phyloP scores from a whole-genome alignment of 2,113 vertebrate genomes.

The Bujurquina vittata region DNA sequence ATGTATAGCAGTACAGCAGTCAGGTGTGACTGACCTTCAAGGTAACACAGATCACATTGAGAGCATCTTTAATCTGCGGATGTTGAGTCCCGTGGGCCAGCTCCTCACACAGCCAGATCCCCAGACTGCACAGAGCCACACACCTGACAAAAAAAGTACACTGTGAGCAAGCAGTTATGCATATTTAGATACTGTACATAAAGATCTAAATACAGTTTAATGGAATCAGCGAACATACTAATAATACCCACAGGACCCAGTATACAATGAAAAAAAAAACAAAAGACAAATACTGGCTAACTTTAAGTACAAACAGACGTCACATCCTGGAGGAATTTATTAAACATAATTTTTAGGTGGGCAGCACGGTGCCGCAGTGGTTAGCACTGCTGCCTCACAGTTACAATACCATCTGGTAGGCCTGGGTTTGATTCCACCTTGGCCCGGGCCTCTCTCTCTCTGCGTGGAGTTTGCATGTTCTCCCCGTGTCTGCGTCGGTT shows the following conservation, averaged over 20 bases:
- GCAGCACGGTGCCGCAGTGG: too few relatives aligned
- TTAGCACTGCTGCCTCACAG: too few relatives aligned
- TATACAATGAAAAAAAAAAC: neutral
- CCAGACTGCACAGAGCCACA: slow-evolving; percentile 97
- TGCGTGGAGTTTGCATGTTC: too few relatives aligned
- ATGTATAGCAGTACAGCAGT: neutral
- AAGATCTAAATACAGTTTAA: neutral
- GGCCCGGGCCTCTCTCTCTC: too few relatives aligned
- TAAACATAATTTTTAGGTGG: neutral
- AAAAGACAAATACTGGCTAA: neutral
- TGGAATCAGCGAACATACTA: neutral
- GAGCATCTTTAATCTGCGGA: slow-evolving; percentile 95
- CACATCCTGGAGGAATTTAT: neutral
- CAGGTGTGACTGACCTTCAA: slow-evolving; percentile 86
- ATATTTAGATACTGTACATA: neutral
- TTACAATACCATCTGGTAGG: too few relatives aligned
- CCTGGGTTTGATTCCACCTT: too few relatives aligned
- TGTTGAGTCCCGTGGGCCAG: slow-evolving; percentile 91
- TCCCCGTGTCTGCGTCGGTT: too few relatives aligned
- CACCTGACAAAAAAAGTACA: slow-evolving; percentile 79
- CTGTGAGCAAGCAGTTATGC: neutral
- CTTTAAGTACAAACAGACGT: neutral
- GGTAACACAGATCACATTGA: slow-evolving; percentile 98
- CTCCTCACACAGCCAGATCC: slow-evolving; percentile 98
- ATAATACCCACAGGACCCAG: neutral